Percentiles rank a stretch among this genome's conserved stretches.
Evolutionary conservation across 53 echinoderm and acorn worm species (phyloP).

Genomic region (Arbacia lixula): DNA sequence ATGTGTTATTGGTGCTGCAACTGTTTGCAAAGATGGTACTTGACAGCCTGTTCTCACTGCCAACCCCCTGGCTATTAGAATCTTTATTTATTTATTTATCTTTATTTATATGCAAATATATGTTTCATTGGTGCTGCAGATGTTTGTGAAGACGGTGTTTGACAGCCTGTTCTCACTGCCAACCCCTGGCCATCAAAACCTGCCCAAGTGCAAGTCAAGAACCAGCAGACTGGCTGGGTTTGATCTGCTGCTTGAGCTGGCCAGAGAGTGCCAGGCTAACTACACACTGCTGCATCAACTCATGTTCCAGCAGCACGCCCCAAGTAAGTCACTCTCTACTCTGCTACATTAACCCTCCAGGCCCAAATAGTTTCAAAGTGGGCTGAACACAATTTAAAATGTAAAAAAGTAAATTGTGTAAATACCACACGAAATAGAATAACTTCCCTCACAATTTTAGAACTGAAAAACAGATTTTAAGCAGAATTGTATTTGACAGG

Average conservation of each 20-base stretch:
- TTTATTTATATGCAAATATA: not conserved
- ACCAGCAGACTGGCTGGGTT: slow-evolving; percentile 73
- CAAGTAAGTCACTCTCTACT: slow-evolving; percentile 77
- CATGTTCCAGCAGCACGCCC: slow-evolving; percentile 83
- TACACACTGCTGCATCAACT: slow-evolving; percentile 73
- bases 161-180: slow-evolving; percentile 87
- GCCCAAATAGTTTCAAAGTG: too few species aligned
- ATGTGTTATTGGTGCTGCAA: too few species aligned
- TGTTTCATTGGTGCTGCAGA: slow-evolving; percentile 43
- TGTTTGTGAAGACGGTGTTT: slow-evolving; percentile 77
- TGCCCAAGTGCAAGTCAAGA: slow-evolving; percentile 89
- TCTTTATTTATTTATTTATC: not conserved
- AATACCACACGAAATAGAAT: too few species aligned
- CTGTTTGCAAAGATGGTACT: slow-evolving; percentile 75
- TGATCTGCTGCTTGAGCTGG: slow-evolving; percentile 79
- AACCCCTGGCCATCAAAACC: slow-evolving; percentile 66
- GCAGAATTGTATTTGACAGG: too few species aligned
- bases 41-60: slow-evolving; percentile 85
- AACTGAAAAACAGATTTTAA: too few species aligned
- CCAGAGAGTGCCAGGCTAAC: slow-evolving; percentile 79
- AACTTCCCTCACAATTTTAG: too few species aligned
- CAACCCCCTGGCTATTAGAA: slow-evolving; percentile 68
- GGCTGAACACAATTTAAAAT: too few species aligned
- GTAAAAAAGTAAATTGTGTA: too few species aligned
- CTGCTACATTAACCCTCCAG: too few species aligned